Base-by-base conservation (phyloP, 2,797 vertebrate genomes). In the Thaleichthys pacificus region DNA sequence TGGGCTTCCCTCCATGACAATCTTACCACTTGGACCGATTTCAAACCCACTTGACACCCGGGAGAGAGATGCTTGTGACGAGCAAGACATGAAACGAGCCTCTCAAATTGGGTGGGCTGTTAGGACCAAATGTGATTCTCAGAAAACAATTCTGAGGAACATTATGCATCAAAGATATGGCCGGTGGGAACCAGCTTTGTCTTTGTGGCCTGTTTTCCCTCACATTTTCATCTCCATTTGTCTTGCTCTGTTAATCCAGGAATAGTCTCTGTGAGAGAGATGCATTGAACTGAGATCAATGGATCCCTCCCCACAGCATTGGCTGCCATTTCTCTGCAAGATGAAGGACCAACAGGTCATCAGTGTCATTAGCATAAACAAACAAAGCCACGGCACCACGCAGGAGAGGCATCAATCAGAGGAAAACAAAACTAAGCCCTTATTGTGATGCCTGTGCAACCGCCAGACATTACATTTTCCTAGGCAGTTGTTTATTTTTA, bases 321-420 rank as follows among this genome's bases (percentile, higher is more conserved):
- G 80, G 83, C 82, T 92, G 92, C 90, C 89, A 89, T 92, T 92
- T 92, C 77, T 80, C 85, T 80, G 86, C 90, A 84, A 92, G 91
- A 92, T 84, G 89, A 85, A 85, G 84, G 88, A 88, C 88, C 91
- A 90, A 87, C 88, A 88, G 92, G 93, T 93, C 91, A 92, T 88
- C 83, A 70, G 73, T 81, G 4, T 69, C 82, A 92, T 92, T 93
- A 92, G 86, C 88, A 93, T 93, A 92, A 92, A 89, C 88, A 93
- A 93, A 93, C 88, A 93, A 88, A 89, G 85, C 81, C 75, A 83
- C 76, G 76, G 80, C 19, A 62, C 74, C 69, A 77, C 70, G 78
- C 78, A 82, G 84, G 74, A 83, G 79, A 86, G 58, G 64, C 87
- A 90, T 91, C 86, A 87, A 88, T 89, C 87, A 90, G 82, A 80